These are phyloP conservation scores for Drosophila ogumai DNA, from an alignment of 1,140 invertebrate genomes.

Conservation along the genomic window DNA sequence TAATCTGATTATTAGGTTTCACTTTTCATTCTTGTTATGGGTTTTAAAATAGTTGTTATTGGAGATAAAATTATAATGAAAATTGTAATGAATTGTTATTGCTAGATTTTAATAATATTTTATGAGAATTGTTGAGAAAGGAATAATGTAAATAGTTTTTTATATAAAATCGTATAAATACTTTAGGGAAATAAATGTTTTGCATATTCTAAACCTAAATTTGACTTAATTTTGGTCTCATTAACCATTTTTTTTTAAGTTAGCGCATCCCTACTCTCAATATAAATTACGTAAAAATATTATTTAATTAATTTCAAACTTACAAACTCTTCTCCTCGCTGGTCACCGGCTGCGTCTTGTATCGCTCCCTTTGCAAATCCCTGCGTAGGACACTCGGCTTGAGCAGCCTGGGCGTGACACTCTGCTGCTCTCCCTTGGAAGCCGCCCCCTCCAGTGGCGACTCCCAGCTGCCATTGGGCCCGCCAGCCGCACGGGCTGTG, in stretches of 20 bases:
- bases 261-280: background rate
- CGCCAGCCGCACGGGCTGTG: constrained; percentile 20
- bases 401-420: constrained; percentile 77
- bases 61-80: background rate
- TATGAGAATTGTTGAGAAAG: no score
- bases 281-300: no score
- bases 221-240: background rate
- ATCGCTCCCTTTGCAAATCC: constrained; percentile 86
- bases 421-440: constrained; percentile 3
- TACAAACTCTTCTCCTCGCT: constrained; percentile 86
- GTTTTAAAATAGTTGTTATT: no score
- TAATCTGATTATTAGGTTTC: no score
- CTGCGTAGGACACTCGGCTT: constrained; percentile 85
- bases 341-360: constrained; percentile 89
- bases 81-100: background rate
- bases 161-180: no score
- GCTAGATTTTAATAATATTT: no score
- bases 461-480: constrained; percentile 69
- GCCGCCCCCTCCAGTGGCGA: constrained; percentile 62
- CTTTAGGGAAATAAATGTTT: background rate
- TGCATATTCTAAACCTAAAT: background rate
- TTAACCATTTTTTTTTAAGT: background rate
- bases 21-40: background rate
- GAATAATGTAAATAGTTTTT: no score
- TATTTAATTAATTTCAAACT: constrained; percentile 26